Conservation (phyloP, 2,797 vertebrate genomes). For the Moxostoma hubbsi region DNA sequence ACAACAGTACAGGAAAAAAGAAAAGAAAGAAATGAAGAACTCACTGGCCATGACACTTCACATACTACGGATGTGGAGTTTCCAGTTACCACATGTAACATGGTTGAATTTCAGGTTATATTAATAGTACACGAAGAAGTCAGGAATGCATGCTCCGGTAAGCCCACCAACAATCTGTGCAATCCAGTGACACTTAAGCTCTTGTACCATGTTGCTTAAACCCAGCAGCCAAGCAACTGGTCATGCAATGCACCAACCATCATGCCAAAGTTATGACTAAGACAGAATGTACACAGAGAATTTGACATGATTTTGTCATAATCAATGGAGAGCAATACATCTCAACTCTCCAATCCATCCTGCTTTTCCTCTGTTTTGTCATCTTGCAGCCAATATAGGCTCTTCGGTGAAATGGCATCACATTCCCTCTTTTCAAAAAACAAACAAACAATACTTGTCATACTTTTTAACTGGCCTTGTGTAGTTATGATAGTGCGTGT, state of each 20-base stretch:
- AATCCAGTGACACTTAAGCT: constrained; percentile 60
- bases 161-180: constrained; percentile 45
- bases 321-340: no score
- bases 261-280: background rate
- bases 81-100: constrained; percentile 73
- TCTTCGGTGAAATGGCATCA: no score
- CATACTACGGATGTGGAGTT: constrained; percentile 51
- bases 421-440: no score
- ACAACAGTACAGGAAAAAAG: background rate
- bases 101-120: constrained; percentile 70
- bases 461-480: constrained; percentile 11
- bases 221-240: background rate
- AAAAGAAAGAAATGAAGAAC: no score
- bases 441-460: background rate
- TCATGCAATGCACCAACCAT: background rate
- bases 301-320: no score
- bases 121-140: constrained; percentile 75
- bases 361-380: no score
- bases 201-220: constrained; percentile 3
- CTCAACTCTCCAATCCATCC: no score
- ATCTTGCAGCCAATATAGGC: no score
- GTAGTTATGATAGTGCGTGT: constrained; percentile 14
- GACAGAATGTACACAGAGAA: constrained; percentile 18
- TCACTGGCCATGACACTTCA: background rate
- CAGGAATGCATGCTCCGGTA: constrained; percentile 66